phyloP scores from a whole-genome alignment of 2,888 invertebrate genomes.

The Cybosia mesomella region DNA sequence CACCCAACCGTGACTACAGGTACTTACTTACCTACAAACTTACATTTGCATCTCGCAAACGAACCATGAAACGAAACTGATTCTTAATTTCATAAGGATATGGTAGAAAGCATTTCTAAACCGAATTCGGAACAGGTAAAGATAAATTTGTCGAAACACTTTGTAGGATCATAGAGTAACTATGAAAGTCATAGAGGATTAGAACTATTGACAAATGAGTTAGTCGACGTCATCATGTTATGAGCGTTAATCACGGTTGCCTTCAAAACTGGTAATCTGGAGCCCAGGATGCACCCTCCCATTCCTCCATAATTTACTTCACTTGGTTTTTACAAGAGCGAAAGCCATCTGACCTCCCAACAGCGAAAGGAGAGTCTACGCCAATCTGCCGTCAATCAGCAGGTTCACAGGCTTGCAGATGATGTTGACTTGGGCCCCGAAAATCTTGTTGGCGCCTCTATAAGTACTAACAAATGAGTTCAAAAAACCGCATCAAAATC shows the following conservation, averaged over 20 bases:
- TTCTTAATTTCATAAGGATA: constrained; percentile 29
- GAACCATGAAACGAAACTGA: constrained; percentile 20
- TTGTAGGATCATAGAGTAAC: constrained; percentile 49
- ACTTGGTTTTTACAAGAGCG: too few relatives aligned
- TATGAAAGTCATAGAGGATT: constrained; percentile 45
- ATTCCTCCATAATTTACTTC: too few relatives aligned
- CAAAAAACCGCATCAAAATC: too few relatives aligned
- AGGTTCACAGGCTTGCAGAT: neutral
- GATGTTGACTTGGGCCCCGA: neutral
- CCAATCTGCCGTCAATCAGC: neutral
- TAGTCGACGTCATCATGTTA: neutral
- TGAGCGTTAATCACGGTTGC: neutral
- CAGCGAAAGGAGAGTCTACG: neutral
- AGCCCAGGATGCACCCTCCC: neutral
- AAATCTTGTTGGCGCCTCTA: neutral
- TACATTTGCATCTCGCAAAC: constrained; percentile 43
- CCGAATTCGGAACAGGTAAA: constrained; percentile 28
- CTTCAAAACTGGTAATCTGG: neutral
- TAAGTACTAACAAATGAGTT: too few relatives aligned
- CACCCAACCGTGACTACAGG: constrained; percentile 77
- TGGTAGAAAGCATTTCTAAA: constrained; percentile 29
- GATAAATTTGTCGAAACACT: constrained; percentile 27
- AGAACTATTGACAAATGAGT: constrained; percentile 24
- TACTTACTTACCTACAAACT: constrained; percentile 64
- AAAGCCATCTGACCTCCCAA: neutral